Conservation (phyloP, 2,797 vertebrate species). For the Dromococcyx pavoninus region DNA sequence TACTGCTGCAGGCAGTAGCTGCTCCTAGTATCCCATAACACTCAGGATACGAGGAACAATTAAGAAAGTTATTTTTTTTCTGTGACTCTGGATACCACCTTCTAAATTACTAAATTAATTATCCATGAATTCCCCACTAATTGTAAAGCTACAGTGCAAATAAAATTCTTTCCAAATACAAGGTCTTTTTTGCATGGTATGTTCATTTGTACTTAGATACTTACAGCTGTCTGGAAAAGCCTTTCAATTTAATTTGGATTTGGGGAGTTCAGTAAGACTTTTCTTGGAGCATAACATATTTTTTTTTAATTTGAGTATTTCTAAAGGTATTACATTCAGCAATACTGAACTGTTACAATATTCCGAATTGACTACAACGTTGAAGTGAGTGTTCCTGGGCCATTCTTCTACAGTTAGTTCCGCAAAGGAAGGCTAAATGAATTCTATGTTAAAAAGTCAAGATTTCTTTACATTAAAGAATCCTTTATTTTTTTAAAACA, state of each 20-base stretch:
- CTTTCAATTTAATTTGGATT: neutral
- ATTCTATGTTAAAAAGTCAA: neutral
- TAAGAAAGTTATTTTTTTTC: neutral
- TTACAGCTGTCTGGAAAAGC: neutral
- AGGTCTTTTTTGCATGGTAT: neutral
- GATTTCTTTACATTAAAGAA: neutral
- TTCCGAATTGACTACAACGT: neutral
- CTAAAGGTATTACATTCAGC: neutral
- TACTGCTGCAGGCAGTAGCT: neutral
- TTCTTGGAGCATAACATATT: neutral
- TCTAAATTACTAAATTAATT: neutral
- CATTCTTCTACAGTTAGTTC: neutral
- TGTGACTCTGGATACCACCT: rapidly evolving
- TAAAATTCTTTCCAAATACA: neutral
- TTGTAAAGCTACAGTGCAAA: neutral
- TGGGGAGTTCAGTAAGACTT: neutral
- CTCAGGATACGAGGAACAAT: neutral
- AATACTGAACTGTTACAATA: neutral
- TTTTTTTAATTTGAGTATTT: neutral
- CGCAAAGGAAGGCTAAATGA: neutral
- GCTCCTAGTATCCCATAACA: neutral
- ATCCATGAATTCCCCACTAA: neutral
- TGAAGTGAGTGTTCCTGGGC: neutral
- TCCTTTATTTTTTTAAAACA: neutral
- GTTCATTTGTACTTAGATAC: neutral